Base-by-base conservation (phyloP, 1,140 invertebrate genomes). In the Bombus waltoni region DNA sequence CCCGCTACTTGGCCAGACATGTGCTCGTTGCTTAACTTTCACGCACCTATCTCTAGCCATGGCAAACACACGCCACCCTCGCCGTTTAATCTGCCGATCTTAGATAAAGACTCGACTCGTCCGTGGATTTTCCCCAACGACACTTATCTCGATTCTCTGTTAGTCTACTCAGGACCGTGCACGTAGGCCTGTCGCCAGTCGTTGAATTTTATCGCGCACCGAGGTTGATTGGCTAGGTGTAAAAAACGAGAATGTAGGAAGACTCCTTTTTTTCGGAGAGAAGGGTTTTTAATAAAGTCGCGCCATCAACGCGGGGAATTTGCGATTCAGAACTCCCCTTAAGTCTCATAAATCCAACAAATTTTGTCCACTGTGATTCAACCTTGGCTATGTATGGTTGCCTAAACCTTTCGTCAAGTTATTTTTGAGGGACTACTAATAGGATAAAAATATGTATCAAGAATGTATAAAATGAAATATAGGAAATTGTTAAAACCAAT, bases 21-120 rank as follows among this genome's bases (percentile, higher is more conserved):
- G 66, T 88, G 79, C 76, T 62, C 66, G 70, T 80, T 90, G 89
- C 88, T 90, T 88, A 90, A 89, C 89, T 89, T 89, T 66, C 89
- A 62, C 82, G 70, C 74, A 74, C 81, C 82, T 76, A 81, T 87
- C 75, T 75, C 32, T 3, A 5, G 44, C 80, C 59, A 57, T 53
- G 11, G 83, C 80, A 90, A 90, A 90, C 87, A 90, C 82, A 71
- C 59, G 59, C 42, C 42, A 32, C 68, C 89, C 76, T 28, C 79
- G 62, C 28, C 73, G 76, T 88, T 90, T 90, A 90, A 90, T 90
- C 89, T 87, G 76, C 72, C 83, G 89, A 90, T 90, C 72, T 82
- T 90, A 90, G 89, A 90, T 90, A 90, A 77, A 75, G 83, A 79
- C 85, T 28, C 59, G 6, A 40, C 81, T 62, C 68, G 62, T 68